Conservation (phyloP, 2,113 vertebrate species). For the Indicator maculatus region DNA sequence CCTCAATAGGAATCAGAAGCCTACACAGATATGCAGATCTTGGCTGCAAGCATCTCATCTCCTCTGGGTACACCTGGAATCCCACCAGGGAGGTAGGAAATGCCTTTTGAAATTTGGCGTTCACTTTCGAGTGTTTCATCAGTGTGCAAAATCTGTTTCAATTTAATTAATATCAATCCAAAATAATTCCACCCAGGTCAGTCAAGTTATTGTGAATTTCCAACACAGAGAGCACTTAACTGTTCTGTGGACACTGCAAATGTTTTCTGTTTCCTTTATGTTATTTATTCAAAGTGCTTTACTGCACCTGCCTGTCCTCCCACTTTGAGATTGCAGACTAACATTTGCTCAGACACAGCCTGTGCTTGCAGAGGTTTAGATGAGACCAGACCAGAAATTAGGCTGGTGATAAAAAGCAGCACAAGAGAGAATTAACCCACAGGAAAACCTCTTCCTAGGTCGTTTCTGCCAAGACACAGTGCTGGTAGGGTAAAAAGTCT, state of each 20-base stretch:
- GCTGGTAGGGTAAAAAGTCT: neutral
- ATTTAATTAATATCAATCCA: neutral
- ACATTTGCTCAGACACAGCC: neutral
- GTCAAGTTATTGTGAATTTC: neutral
- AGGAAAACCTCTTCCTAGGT: neutral
- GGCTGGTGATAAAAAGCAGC: neutral
- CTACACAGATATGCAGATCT: neutral
- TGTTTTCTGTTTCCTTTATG: neutral
- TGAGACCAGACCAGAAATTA: neutral
- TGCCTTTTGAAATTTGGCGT: neutral
- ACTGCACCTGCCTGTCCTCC: neutral
- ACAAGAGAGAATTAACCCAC: neutral
- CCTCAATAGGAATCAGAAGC: neutral
- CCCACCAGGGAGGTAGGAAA: neutral
- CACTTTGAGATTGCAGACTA: neutral
- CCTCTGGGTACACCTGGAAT: neutral
- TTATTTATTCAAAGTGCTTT: neutral
- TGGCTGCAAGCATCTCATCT: conserved; percentile 13
- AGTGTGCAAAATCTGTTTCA: neutral
- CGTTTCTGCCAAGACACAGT: neutral
- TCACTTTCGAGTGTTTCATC: neutral
- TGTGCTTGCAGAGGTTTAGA: neutral
- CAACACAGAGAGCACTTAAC: neutral
- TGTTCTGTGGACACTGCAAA: rapidly evolving
- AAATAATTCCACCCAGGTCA: neutral